Evolutionary conservation across 2,888 invertebrate genomes (phyloP).

Genomic region (Mycogona germanica): DNA sequence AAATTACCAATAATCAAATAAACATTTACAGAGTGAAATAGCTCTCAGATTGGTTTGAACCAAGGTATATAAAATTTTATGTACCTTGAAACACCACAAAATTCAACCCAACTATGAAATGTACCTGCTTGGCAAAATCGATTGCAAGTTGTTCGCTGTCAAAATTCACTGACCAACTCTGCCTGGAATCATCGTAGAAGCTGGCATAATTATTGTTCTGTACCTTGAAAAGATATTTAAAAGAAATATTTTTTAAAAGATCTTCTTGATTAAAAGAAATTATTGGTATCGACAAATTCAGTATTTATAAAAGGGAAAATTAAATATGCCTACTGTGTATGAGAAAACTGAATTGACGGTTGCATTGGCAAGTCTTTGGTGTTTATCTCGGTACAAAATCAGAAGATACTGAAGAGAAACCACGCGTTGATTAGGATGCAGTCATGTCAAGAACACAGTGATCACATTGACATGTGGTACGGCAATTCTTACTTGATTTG

Average conservation of each 20-base stretch:
- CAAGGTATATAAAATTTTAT: too few species aligned
- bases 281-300: background rate
- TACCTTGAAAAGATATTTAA: constrained; percentile 5
- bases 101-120: too few species aligned
- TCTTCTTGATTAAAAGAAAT: background rate
- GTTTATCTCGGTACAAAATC: background rate
- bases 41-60: background rate
- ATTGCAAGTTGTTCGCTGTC: constrained; percentile 1
- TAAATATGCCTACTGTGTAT: constrained; percentile 4
- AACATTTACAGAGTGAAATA: background rate
- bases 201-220: constrained; percentile 13
- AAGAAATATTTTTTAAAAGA: background rate
- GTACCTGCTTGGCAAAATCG: constrained; percentile 12
- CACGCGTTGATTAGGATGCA: background rate
- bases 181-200: constrained; percentile 8
- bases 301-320: background rate
- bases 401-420: constrained; percentile 4
- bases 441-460: background rate
- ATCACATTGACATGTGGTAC: background rate
- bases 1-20: background rate
- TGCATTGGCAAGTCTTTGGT: constrained; percentile 7
- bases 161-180: constrained; percentile 12
- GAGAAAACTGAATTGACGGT: background rate
- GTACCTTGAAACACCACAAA: too few species aligned
- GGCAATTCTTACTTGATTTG: background rate